phyloP scores from a whole-genome alignment of 2,113 vertebrate genomes.

The Emydocephalus ijimae region DNA sequence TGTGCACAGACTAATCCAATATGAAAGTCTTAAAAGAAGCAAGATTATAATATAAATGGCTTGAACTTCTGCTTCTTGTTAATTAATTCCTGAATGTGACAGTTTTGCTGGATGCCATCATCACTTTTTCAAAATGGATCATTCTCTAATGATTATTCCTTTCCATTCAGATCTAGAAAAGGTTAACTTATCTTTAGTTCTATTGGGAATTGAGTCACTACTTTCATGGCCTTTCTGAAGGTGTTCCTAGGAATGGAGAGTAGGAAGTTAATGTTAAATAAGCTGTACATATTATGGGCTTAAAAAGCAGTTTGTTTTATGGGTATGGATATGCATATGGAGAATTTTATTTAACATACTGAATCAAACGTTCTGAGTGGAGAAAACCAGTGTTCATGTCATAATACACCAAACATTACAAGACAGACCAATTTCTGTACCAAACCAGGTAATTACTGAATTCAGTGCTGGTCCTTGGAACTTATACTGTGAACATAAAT shows the following conservation, averaged over 20 bases:
- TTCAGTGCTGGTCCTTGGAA: background rate
- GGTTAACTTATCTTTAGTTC: background rate
- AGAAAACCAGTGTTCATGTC: background rate
- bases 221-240: background rate
- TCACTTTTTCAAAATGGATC: background rate
- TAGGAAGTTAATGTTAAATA: background rate
- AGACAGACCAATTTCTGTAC: background rate
- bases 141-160: background rate
- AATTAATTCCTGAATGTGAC: background rate
- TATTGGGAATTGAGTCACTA: background rate
- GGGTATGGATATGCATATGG: background rate
- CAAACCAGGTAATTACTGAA: background rate
- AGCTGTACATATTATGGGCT: background rate
- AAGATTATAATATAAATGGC: background rate
- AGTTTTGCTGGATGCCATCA: background rate
- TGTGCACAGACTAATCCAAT: background rate
- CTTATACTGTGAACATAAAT: background rate
- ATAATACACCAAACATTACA: background rate
- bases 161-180: background rate
- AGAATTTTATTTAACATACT: background rate
- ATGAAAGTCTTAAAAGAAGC: background rate
- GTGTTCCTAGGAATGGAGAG: background rate
- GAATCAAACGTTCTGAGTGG: background rate
- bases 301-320: background rate
- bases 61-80: background rate